These are phyloP conservation scores for Asarcornis scutulata DNA, from an alignment of 2,113 vertebrate genomes.

Conservation along the genomic window DNA sequence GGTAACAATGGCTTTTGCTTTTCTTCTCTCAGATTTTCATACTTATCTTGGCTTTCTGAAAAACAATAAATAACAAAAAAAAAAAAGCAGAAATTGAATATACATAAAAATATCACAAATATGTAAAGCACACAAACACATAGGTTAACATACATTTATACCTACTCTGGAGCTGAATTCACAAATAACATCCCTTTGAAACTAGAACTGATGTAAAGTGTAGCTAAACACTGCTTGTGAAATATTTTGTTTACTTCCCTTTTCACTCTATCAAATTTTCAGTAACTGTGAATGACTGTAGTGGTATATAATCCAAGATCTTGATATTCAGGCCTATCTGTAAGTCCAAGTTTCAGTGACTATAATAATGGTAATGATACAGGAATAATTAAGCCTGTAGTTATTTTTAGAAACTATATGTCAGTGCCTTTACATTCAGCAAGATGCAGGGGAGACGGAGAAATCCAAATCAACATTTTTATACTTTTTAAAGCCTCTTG, in stretches of 20 bases:
- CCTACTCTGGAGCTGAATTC: not conserved
- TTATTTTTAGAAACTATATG: not conserved
- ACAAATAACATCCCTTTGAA: not conserved
- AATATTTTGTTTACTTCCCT: not conserved
- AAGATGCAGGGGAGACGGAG: not conserved
- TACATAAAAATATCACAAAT: not conserved
- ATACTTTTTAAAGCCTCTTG: not conserved
- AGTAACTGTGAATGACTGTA: not conserved
- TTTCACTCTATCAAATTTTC: not conserved
- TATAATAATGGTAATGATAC: not conserved
- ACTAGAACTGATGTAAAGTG: not conserved
- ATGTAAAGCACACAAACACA: not conserved
- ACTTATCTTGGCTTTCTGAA: conserved; percentile 96
- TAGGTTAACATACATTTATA: not conserved
- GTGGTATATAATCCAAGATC: not conserved
- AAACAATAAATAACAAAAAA: conserved; percentile 24
- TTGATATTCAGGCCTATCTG: not conserved
- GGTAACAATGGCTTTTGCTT: conserved; percentile 3
- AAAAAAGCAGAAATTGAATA: not conserved
- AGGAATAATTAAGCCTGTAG: not conserved
- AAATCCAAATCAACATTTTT: not conserved
- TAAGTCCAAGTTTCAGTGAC: not conserved
- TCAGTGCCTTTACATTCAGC: not conserved
- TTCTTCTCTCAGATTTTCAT: conserved; percentile 89
- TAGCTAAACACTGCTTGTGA: not conserved